These are phyloP conservation scores for Megalurothrips usitatus DNA, from an alignment of 2,888 invertebrate genomes.

Conservation along the genomic window DNA sequence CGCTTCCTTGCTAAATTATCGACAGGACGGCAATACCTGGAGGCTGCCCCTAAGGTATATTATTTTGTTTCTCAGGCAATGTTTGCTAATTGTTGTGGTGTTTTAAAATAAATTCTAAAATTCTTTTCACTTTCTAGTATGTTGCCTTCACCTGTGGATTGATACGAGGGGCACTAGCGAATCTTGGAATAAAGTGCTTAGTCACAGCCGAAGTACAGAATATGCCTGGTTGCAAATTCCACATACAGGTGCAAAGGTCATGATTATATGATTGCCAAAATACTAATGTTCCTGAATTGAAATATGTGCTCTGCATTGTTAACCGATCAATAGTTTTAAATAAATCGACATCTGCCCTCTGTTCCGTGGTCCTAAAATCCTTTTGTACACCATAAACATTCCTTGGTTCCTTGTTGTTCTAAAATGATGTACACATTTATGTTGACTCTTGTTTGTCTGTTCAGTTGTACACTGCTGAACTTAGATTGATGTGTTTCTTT, in stretches of 20 bases:
- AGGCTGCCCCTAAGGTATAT: constrained; percentile 76
- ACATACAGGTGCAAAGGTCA: constrained; percentile 70
- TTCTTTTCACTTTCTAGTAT: constrained; percentile 54
- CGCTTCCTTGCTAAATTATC: constrained; percentile 84
- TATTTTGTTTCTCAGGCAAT: background rate
- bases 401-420: too few relatives aligned
- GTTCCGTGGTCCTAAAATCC: too few relatives aligned
- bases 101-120: background rate
- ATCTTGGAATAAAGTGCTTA: constrained; percentile 86
- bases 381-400: too few relatives aligned
- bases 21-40: constrained; percentile 83
- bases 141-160: constrained; percentile 95
- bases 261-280: background rate
- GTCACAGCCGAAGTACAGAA: constrained; percentile 92
- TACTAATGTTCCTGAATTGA: too few relatives aligned
- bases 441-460: too few relatives aligned
- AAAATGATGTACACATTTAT: too few relatives aligned
- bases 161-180: constrained; percentile 89
- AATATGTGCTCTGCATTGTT: too few relatives aligned
- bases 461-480: too few relatives aligned
- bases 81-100: background rate
- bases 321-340: too few relatives aligned
- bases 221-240: constrained; percentile 90
- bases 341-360: too few relatives aligned
- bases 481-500: too few relatives aligned